A percentile compares a stretch with the other conserved stretches of the same genome.
phyloP scores from a whole-genome alignment of 2,113 vertebrate genomes.

The Campylomormyrus numenius region DNA sequence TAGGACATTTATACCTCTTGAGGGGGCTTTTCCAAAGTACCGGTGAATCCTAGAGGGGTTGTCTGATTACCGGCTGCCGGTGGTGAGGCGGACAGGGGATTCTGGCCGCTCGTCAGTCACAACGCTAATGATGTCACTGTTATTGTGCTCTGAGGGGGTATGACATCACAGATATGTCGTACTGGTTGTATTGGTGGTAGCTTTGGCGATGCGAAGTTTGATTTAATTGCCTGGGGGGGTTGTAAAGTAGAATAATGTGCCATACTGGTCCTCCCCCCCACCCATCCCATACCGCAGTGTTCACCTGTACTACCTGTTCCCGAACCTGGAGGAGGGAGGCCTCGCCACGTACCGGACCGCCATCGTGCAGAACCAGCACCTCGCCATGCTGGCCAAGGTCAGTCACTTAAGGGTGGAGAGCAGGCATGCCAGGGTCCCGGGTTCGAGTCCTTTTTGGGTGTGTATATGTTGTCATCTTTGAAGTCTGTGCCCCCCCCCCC shows the following conservation, averaged over 20 bases:
- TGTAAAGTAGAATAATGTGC: not conserved
- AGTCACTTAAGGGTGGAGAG: not conserved
- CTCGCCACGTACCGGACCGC: conserved; percentile 93
- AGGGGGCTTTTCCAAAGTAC: conserved; percentile 29
- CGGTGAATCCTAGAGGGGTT: conserved; percentile 50
- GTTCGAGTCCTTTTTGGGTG: not conserved
- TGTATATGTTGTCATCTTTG: not conserved
- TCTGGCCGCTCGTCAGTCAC: conserved; percentile 36
- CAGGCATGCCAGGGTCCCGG: not conserved
- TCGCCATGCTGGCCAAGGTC: conserved; percentile 98
- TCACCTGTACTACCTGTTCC: conserved; percentile 95
- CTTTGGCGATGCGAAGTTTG: not conserved
- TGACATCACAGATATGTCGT: not conserved
- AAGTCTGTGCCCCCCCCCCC: not conserved
- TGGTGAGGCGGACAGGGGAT: conserved; percentile 26
- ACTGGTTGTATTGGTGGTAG: too few species aligned
- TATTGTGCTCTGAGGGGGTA: conserved; percentile 29
- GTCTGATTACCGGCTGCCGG: conserved; percentile 49
- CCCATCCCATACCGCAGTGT: conserved; percentile 62
- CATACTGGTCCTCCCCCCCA: not conserved
- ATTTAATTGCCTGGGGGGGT: not conserved
- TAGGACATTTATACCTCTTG: conserved; percentile 43
- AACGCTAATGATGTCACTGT: conserved; percentile 48
- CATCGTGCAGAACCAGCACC: conserved; percentile 96
- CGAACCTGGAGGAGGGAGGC: conserved; percentile 88